Base-by-base conservation (phyloP, 2,797 vertebrate species). In the Potorous gilbertii region DNA sequence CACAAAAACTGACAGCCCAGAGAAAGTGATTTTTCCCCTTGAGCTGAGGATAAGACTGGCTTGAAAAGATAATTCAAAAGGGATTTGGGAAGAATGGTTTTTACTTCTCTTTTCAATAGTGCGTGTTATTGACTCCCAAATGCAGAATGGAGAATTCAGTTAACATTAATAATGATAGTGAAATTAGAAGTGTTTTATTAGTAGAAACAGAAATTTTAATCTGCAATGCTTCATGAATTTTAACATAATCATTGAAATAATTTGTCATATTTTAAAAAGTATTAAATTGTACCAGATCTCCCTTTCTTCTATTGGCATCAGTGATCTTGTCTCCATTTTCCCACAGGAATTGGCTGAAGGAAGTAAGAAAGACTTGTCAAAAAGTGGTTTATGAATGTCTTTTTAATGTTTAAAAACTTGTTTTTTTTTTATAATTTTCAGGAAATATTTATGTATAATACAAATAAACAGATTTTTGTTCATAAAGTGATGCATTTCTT, bases 261-360 rank as follows among this genome's bases (percentile, higher is more conserved):
- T 92, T 90, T 94, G 52, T 5, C 28, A 90, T 3, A 92, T 91
- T 96, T 94, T 92, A 95, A 81, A 18, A 89, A 96, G 93, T 94
- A 56, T 50, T 96, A 97, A 97, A 97, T 97, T 97, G 96, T 95
- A 98, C 98, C 98, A 98, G 97, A 96, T 94, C 91, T 94, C 97
- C 93, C 94, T 97, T 96, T 96, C 93, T 96, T 96, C 87, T 97
- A 96, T 18, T 94, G 97, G 50, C n/a, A 95, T 89, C 96, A 97
- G 29, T 52, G 97, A 29, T 5, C 94, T 94, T 92, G 54, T 92
- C 94, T 95, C 97, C 92, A 62, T 95, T 95, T 96, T 96, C 96
- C 95, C 93, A 93, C 95, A 94, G 95, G 74, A 95, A 96, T 5
- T 96, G 94, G 94, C 98, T 98, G 94, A 96, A 98, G 40, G 21